These are phyloP conservation scores for Bungarus multicinctus DNA, from an alignment of 2,113 vertebrate species.

Conservation along the genomic window DNA sequence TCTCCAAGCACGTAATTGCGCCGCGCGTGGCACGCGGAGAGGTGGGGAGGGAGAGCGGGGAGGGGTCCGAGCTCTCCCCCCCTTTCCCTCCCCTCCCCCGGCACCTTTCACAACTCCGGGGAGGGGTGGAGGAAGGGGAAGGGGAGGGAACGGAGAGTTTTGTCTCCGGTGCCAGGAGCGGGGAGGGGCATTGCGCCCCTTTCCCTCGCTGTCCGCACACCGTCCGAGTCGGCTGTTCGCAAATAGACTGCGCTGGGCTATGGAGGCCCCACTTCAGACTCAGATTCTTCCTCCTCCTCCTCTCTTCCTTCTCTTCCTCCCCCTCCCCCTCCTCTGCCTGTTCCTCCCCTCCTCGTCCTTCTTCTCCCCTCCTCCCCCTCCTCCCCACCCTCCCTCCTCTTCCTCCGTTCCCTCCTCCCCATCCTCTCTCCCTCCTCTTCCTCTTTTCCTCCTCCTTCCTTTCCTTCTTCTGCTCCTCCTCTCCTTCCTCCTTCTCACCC, in stretches of 20 bases:
- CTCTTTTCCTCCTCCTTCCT: neutral
- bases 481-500: neutral
- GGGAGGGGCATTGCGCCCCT: neutral
- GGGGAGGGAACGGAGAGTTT: neutral
- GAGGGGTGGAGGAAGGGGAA: neutral
- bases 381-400: neutral
- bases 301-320: too few species aligned
- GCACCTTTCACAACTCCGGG: neutral
- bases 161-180: neutral
- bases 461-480: neutral
- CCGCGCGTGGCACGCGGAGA: neutral
- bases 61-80: neutral
- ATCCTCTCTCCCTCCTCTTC: too few species aligned
- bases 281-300: neutral
- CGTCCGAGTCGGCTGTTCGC: fast-evolving
- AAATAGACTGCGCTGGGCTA: neutral
- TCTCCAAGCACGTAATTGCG: neutral
- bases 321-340: too few species aligned
- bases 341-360: too few species aligned
- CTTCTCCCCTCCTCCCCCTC: too few species aligned
- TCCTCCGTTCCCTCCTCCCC: too few species aligned
- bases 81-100: neutral
- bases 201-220: neutral
- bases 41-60: neutral
- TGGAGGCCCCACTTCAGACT: neutral